A percentile compares a stretch with the other conserved stretches of the same genome.
Conservation (phyloP, 2,797 vertebrate genomes). For the Leuciscus waleckii region DNA sequence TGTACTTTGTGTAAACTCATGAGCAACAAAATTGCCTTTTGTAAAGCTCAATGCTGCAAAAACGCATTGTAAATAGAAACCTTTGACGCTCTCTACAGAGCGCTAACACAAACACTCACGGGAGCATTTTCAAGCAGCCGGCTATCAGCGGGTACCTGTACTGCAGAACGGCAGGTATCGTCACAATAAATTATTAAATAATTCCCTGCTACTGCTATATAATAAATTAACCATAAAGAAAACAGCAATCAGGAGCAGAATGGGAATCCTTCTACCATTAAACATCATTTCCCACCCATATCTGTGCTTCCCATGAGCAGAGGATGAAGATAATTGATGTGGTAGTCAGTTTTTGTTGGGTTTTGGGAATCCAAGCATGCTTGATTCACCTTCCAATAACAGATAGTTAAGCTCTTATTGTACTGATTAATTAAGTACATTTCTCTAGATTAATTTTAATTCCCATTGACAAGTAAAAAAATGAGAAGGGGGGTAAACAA, state of each 20-base stretch:
- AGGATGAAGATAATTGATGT: slow-evolving; percentile 56
- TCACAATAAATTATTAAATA: not conserved
- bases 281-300: slow-evolving; percentile 50
- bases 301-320: slow-evolving; percentile 45
- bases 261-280: slow-evolving; percentile 63
- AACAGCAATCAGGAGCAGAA: slow-evolving; percentile 64
- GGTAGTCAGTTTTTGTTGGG: slow-evolving; percentile 56
- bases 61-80: not conserved
- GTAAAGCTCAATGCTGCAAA: no score
- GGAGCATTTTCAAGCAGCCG: not conserved
- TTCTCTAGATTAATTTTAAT: slow-evolving; percentile 70
- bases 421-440: slow-evolving; percentile 73
- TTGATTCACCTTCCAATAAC: slow-evolving; percentile 69
- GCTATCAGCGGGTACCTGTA: not conserved
- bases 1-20: no score
- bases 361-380: slow-evolving; percentile 51
- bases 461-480: slow-evolving; percentile 54
- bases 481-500: slow-evolving; percentile 56
- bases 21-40: no score
- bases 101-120: not conserved
- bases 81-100: not conserved
- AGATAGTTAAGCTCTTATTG: slow-evolving; percentile 69
- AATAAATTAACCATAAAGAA: slow-evolving; percentile 74
- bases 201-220: slow-evolving; percentile 49
- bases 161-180: not conserved